A percentile compares a stretch with the other conserved stretches of the same genome.
Evolutionary conservation across 1,140 invertebrate genomes (phyloP).

Genomic region (Hydropsyche tenuis): DNA sequence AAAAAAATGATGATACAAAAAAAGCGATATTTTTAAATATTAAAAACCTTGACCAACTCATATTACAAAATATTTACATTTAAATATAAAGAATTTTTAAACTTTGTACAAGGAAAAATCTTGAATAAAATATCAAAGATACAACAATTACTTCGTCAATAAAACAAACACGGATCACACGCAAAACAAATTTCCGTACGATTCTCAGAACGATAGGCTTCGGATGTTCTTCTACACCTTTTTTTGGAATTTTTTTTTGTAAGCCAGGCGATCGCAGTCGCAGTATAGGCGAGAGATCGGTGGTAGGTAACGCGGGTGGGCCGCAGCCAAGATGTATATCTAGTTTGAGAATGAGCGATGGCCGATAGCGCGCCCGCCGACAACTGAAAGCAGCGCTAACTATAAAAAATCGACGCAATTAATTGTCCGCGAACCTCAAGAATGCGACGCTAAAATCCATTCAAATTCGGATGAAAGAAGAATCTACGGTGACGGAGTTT

Average conservation of each 20-base stretch:
- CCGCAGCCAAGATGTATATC: slow-evolving; percentile 39
- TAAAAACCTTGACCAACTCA: too few species aligned
- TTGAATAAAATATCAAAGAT: too few species aligned
- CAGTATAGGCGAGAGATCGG: neutral
- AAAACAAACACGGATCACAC: too few species aligned
- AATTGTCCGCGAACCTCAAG: slow-evolving; percentile 33
- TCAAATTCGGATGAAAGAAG: slow-evolving; percentile 30
- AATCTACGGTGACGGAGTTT: neutral
- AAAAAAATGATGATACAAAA: too few species aligned
- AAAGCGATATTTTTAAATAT: too few species aligned
- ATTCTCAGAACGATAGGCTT: too few species aligned
- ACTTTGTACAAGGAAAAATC: too few species aligned
- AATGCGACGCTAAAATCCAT: slow-evolving; percentile 38
- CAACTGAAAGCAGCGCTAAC: slow-evolving; percentile 42
- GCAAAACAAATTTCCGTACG: too few species aligned
- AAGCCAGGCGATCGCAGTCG: slow-evolving; percentile 12
- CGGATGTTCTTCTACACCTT: too few species aligned
- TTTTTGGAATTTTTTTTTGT: neutral
- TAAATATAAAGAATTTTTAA: too few species aligned
- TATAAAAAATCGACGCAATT: slow-evolving; percentile 43
- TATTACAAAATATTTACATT: too few species aligned
- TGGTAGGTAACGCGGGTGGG: slow-evolving; percentile 36
- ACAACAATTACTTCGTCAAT: too few species aligned
- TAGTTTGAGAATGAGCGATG: slow-evolving; percentile 44
- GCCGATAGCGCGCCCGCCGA: slow-evolving; percentile 34